A percentile compares a stretch with the other conserved stretches of the same genome.
Evolutionary conservation across 1,140 invertebrate species (phyloP).

Genomic region (Wasmannia auropunctata): DNA sequence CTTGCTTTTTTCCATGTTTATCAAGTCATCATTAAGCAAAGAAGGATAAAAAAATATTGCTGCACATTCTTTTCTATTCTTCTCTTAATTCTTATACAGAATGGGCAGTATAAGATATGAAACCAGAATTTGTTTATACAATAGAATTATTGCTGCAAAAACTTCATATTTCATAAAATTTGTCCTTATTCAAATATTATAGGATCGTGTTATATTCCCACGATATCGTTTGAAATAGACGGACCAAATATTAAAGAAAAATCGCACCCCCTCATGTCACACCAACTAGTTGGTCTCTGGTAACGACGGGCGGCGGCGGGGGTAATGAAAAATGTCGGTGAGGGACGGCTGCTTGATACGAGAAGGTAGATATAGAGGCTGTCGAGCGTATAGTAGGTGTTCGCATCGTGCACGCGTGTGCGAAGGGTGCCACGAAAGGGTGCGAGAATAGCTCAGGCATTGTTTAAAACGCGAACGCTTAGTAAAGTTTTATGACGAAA

Average conservation of each 20-base stretch:
- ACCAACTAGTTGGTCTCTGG: conserved; percentile 51
- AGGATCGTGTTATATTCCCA: background rate
- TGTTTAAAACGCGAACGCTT: conserved; percentile 79
- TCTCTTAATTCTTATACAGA: background rate
- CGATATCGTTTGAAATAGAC: conserved; percentile 16
- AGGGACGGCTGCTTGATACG: conserved; percentile 65
- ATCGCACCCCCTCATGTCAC: conserved; percentile 37
- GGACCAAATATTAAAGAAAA: conserved; percentile 50
- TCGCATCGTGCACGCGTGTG: conserved; percentile 51
- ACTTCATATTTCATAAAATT: background rate
- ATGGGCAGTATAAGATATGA: background rate
- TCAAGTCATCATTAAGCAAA: conserved; percentile 2
- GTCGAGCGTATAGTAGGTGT: conserved; percentile 40
- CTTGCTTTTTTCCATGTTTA: background rate
- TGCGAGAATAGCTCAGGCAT: conserved; percentile 74
- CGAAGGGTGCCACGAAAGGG: conserved; percentile 61
- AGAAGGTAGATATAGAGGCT: conserved; percentile 72
- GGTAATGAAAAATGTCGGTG: conserved; percentile 71
- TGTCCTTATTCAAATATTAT: background rate
- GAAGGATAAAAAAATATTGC: background rate
- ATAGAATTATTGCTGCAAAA: background rate
- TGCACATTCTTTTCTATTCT: background rate
- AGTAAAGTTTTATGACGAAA: conserved; percentile 68
- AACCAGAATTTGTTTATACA: background rate
- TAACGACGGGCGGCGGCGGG: conserved; percentile 42